Conservation (phyloP, 2,797 vertebrate genomes). For the Pseudotriccus pelzelni region DNA sequence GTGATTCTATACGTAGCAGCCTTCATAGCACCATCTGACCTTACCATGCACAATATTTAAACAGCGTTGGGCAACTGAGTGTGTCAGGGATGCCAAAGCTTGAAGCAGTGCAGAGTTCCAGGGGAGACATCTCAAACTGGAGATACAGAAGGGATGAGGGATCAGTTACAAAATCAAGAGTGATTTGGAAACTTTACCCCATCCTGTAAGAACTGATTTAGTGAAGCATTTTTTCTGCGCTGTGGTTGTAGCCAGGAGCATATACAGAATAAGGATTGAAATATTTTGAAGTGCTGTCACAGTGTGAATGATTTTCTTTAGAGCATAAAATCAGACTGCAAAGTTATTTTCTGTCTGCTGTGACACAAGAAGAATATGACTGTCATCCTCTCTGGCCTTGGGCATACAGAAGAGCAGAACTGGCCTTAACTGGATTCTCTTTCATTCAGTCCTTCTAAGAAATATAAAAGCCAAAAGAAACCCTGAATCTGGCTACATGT, state of each 20-base stretch:
- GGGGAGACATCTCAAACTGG: background rate
- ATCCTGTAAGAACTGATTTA: conserved; percentile 26
- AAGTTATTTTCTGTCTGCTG: conserved; percentile 58
- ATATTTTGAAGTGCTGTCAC: conserved; percentile 63
- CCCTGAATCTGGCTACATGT: conserved; percentile 6
- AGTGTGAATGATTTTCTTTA: conserved; percentile 58
- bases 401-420: conserved; percentile 14
- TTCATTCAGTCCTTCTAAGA: conserved; percentile 27
- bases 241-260: conserved; percentile 49
- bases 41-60: background rate
- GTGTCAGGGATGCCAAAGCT: background rate
- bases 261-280: conserved; percentile 51
- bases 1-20: background rate
- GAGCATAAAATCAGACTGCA: conserved; percentile 59
- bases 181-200: conserved; percentile 16
- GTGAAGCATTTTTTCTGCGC: background rate
- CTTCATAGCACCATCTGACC: background rate
- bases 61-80: background rate
- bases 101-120: background rate
- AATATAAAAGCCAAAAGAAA: conserved; percentile 36
- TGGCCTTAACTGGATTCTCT: background rate
- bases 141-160: background rate
- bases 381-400: conserved; percentile 28
- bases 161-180: conserved; percentile 24
- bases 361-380: conserved; percentile 52